phyloP scores from a whole-genome alignment of 2,888 invertebrate genomes.

The Eupithecia dodoneata region DNA sequence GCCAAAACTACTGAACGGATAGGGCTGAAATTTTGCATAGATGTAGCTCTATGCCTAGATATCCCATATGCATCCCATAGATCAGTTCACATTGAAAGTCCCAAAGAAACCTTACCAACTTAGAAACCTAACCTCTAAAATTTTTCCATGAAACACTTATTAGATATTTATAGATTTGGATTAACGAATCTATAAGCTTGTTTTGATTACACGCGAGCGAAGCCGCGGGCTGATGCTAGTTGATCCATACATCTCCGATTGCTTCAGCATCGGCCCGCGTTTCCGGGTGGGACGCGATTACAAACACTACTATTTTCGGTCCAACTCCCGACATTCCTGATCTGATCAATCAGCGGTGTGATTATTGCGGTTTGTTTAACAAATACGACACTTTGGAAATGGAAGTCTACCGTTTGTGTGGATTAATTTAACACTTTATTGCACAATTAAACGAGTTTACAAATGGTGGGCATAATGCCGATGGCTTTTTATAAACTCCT shows the following conservation, averaged over 20 bases:
- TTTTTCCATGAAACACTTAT: not conserved
- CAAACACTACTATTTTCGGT: conserved; percentile 45
- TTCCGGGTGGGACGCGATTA: conserved; percentile 37
- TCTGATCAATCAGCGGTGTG: conserved; percentile 27
- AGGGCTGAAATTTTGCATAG: not conserved
- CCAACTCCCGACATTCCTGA: conserved; percentile 35
- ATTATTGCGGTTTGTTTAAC: conserved; percentile 13
- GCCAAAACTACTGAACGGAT: not conserved
- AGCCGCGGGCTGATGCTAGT: conserved; percentile 14
- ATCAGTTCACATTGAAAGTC: not conserved
- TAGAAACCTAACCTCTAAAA: not conserved
- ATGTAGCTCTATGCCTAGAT: not conserved
- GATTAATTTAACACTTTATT: too few species aligned
- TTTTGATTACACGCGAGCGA: not conserved
- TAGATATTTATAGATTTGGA: not conserved
- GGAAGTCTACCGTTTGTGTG: not conserved
- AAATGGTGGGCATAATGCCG: too few species aligned
- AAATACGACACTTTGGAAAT: conserved; percentile 10
- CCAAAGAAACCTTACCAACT: too few species aligned
- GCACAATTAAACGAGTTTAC: too few species aligned
- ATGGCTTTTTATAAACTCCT: too few species aligned
- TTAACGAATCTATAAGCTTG: not conserved
- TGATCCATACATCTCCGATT: conserved; percentile 27
- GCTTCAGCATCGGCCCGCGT: conserved; percentile 39
- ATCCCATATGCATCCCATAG: not conserved